Evolutionary conservation across 2,888 invertebrate species (phyloP), one percentile per base, ranked within the genome.

Genomic region (Morpho helenor): DNA sequence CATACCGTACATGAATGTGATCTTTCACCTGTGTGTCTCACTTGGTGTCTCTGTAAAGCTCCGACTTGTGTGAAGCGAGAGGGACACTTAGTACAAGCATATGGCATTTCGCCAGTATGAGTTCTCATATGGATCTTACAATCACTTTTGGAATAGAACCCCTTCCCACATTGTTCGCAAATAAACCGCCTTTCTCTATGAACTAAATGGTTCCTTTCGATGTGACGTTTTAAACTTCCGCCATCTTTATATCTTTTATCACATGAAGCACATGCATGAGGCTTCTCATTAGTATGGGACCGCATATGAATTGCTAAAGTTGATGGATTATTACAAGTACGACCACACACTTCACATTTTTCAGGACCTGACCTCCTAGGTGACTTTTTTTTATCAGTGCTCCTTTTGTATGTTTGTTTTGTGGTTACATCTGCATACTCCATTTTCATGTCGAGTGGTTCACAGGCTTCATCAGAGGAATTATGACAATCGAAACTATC

Each of bases 41-140:
- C 72, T 47, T 74, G 76, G 59, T 89, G 89, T 50, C 83, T 71
- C 6, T 76, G 60, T 60, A 84, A 66, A 2, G 84, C 74, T 62
- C 82, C 77, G 8, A 77, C 62, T 60, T 87, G 88, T 2, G 79
- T 78, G 56, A 87, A 89, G 10, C 72, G 74, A 8, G 71, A 65
- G 0, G 76, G 71, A 56, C 89, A 90, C 16, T 75, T 61, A 0
- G 78, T 60, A 59, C 88, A 90, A 2, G 70, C 58, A 60, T 83
- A 87, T 2, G 89, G 89, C 8, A 84, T 87, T 61, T 89, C 88
- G 1, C 83, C 81, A 2, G 88, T 87, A 52, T 89, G 89, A 6
- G 75, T 79, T 7, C 87, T 69, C 75, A 82, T 78, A 52, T 90
- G 89, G 10, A 78, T 73, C 31, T 74, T 74, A 1, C 87, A 74